These are phyloP conservation scores for Papilio machaon DNA, from an alignment of 1,140 invertebrate species.

Conservation along the genomic window DNA sequence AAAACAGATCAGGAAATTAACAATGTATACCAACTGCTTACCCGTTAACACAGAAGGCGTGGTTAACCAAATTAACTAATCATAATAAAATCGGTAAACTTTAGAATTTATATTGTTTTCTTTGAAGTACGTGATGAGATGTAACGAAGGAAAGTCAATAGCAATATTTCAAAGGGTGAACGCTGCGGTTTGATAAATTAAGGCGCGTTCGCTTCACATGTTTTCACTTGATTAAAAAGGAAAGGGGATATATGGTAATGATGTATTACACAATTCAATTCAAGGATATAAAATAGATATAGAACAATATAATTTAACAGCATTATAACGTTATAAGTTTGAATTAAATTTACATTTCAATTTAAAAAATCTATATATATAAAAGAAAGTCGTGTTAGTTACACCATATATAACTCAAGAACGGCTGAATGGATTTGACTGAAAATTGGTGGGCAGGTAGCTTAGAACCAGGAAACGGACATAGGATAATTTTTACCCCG, in stretches of 20 bases:
- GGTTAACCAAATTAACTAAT: neutral
- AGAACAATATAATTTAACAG: neutral
- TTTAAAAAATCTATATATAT: too few species aligned
- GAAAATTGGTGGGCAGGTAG: too few species aligned
- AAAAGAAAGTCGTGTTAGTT: too few species aligned
- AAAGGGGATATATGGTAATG: neutral
- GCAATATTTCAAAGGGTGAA: constrained; percentile 4
- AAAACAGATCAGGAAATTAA: neutral
- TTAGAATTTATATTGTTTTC: neutral
- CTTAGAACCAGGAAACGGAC: too few species aligned
- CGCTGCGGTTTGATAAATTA: neutral
- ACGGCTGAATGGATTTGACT: too few species aligned
- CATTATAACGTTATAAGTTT: neutral
- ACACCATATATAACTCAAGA: too few species aligned
- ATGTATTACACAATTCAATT: neutral
- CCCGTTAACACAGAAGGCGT: too few species aligned
- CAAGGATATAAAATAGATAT: neutral
- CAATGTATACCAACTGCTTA: too few species aligned
- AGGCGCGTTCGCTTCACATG: neutral
- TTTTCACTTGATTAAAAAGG: constrained; percentile 13
- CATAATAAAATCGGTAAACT: neutral
- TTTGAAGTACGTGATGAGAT: neutral
- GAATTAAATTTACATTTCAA: neutral
- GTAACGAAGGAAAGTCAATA: neutral
- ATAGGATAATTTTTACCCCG: too few species aligned